Base-by-base conservation (phyloP, 2,113 vertebrate species). In the Rana temporaria region DNA sequence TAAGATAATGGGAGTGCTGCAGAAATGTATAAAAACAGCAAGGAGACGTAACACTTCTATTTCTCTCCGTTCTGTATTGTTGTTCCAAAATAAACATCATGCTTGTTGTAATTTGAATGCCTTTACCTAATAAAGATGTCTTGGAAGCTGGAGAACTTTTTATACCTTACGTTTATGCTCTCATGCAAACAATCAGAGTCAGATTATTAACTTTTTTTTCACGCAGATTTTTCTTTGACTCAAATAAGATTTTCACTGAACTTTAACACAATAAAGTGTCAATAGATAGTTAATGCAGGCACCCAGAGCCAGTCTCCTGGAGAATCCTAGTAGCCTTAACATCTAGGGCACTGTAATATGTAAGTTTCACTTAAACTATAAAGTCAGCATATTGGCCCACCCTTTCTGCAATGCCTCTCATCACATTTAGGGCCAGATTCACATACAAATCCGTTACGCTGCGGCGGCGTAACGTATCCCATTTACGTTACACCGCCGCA, bases 111-210 rank as follows among this genome's bases (percentile, higher is more conserved):
- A 68, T 79, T 60, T 26, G 60, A 59, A 69, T 60, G 78, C 55
- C 65, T 70, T 79, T 79, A 19, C 66, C 78, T 79, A 79, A 79
- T 70, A 79, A 79, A 79, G 78, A 57, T 34, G 30, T 79, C 65
- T 68, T 67, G 64, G 48, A 68, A 64, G 18, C 16, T 56, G 64
- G 24, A 22, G 64, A 34, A 57, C 26, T 26, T 79, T 79, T 34
- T 48, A 69, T 48, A 68, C 55, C 65, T 69, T 18, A 63, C 16
- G 20, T 56, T 79, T 79, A 68, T 60, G 55, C 48, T 69, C 55
- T 79, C 78, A 48, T 34, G 62, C 7, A 19, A 53, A 65, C 74
- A 30, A 30, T 30, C 34, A 55, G 18, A 30, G 1, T n/a, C 6
- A 26, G 22, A 72, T 32, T 26, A 16, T 9, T 30, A 53, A 72